These are phyloP conservation scores for Piscicola geometra DNA, from an alignment of 2,888 invertebrate genomes.

Conservation along the genomic window DNA sequence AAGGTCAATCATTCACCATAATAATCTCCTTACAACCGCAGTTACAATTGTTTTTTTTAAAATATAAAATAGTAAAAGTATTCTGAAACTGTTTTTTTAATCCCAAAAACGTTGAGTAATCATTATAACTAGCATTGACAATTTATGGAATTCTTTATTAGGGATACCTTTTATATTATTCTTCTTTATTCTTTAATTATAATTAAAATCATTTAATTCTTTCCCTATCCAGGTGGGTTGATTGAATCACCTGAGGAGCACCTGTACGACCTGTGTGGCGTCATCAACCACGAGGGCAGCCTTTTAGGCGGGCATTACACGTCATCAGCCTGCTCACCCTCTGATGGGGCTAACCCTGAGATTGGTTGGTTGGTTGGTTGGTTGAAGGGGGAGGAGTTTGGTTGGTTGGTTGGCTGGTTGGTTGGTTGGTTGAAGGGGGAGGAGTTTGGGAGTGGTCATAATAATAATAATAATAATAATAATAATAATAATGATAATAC, in stretches of 20 bases:
- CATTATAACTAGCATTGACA: too few species aligned
- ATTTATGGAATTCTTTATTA: too few species aligned
- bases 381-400: too few species aligned
- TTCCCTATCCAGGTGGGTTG: constrained; percentile 1
- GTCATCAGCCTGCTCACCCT: constrained; percentile 56
- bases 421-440: too few species aligned
- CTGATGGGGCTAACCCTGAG: constrained; percentile 48
- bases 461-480: too few species aligned
- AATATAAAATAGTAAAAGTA: too few species aligned
- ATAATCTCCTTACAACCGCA: too few species aligned
- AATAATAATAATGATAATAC: background rate
- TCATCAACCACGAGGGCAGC: constrained; percentile 58
- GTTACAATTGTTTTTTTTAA: too few species aligned
- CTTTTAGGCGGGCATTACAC: constrained; percentile 60
- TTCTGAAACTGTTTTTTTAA: too few species aligned
- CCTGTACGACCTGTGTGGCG: constrained; percentile 59
- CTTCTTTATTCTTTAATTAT: background rate
- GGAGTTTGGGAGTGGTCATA: background rate
- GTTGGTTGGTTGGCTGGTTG: too few species aligned
- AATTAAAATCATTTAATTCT: constrained; percentile 9
- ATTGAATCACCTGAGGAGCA: background rate
- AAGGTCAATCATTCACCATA: background rate
- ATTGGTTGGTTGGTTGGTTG: constrained; percentile 47
- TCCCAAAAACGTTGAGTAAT: too few species aligned
- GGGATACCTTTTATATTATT: too few species aligned